Conservation (phyloP, 2,113 vertebrate genomes). For the Dicentrarchus labrax region DNA sequence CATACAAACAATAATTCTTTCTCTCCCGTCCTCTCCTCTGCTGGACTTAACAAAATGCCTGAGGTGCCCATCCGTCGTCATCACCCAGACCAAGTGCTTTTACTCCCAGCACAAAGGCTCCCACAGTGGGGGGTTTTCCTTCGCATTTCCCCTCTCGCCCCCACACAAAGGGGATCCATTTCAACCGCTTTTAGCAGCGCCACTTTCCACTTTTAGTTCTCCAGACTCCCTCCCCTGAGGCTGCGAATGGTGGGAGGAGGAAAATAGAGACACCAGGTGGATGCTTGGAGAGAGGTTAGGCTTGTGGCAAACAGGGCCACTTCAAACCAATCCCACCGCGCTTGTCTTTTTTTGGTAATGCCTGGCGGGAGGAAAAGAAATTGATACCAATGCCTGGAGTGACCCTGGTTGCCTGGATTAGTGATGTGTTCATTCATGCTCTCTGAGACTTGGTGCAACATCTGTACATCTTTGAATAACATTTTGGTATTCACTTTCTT, state of each 20-base stretch:
- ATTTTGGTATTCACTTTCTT: not conserved
- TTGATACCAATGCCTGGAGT: constrained; percentile 27
- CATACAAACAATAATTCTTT: constrained; percentile 47
- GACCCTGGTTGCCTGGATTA: not conserved
- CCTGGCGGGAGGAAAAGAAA: constrained; percentile 25
- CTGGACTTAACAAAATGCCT: constrained; percentile 34
- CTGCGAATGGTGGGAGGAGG: constrained; percentile 40
- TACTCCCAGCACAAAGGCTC: constrained; percentile 53
- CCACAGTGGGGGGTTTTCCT: constrained; percentile 61
- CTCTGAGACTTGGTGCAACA: not conserved
- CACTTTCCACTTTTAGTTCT: constrained; percentile 69
- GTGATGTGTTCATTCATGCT: not conserved
- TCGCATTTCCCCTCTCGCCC: constrained; percentile 47
- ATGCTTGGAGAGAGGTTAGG: constrained; percentile 58
- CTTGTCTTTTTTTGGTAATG: constrained; percentile 28
- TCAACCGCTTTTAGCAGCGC: constrained; percentile 73
- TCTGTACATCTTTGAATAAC: not conserved
- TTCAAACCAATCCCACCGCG: constrained; percentile 29
- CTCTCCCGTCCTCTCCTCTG: constrained; percentile 34
- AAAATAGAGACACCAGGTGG: constrained; percentile 79
- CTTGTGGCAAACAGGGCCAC: constrained; percentile 53
- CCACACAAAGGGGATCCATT: constrained; percentile 81
- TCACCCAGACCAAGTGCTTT: constrained; percentile 33
- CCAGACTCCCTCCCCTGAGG: constrained; percentile 63
- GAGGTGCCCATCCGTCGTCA: constrained; percentile 54